Evolutionary conservation across 2,888 invertebrate species (phyloP), one percentile per base, ranked within the genome.

Genomic region (Caenorhabditis afra): DNA sequence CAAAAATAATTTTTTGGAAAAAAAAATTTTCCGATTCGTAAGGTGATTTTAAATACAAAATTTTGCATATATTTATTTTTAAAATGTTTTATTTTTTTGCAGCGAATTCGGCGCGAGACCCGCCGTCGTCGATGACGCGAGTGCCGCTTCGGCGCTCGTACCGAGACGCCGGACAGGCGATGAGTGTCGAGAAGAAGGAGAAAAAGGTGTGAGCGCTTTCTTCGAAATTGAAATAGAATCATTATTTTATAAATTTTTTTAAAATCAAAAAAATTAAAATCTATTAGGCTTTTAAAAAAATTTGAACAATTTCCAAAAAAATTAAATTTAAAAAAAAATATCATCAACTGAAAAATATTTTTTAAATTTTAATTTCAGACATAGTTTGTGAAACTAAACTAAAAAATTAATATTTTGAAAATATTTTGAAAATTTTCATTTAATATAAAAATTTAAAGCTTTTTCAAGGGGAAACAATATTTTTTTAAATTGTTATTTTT

Each of bases 121-220:
- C 74, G 11, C 53, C 66, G 41, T 64, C 61, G 39, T 78, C 74
- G n/a, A 67, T 81, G 55, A 45, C 66, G 4, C 59, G 83, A 47
- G 80, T 81, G 16, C 79, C 82, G 1, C 61, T 80, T 0, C 65
- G 84, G 39, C 55, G 82, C 44, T 74, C 82, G 14, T 84, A 82
- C 52, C 61, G 84, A 22, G 79, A 80, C 11, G 82, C 77, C 12
- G 81, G 81, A 55, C 70, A 81, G 22, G 44, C 74, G n/a, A 75
- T 77, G 50, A 79, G 76, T 55, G 53, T 62, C 0, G 81, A 82
- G 22, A 84, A 84, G 45, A 77, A 82, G 59, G 81, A 81, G 66
- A 84, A 84, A 67, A 84, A 84, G 71, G 84, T 84, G 11, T 3
- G 65, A 4, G 35, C 10, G 29, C n/a, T n/a, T n/a, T n/a, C n/a